phyloP scores from a whole-genome alignment of 2,888 invertebrate species.

The Tetranychus truncatus region DNA sequence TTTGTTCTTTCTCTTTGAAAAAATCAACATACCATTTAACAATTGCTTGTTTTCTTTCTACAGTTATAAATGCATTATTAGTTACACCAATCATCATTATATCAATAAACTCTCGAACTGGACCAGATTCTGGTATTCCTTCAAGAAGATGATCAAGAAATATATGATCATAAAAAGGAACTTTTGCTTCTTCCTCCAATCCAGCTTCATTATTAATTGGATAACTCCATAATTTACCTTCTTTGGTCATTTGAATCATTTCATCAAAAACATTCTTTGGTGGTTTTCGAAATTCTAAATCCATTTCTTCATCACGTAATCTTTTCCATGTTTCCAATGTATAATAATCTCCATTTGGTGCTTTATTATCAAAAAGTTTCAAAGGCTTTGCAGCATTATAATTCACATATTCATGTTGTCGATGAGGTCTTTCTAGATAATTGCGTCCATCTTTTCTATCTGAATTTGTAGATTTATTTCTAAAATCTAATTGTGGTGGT shows the following conservation, averaged over 20 bases:
- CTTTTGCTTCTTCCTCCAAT: conserved; percentile 39
- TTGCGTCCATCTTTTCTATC: too few relatives aligned
- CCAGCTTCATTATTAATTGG: conserved; percentile 95
- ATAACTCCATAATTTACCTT: conserved; percentile 87
- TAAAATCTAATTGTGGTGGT: too few relatives aligned
- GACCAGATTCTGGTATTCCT: conserved; percentile 78
- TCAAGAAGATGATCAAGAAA: conserved; percentile 71
- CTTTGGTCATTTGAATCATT: conserved; percentile 77
- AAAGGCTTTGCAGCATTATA: too few relatives aligned
- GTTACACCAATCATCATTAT: conserved; percentile 78
- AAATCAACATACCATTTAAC: conserved; percentile 80
- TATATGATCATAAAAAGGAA: conserved; percentile 77
- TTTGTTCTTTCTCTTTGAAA: conserved; percentile 56
- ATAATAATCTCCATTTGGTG: too few relatives aligned
- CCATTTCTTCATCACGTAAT: conserved; percentile 47
- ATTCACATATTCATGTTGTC: too few relatives aligned
- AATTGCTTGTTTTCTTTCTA: conserved; percentile 66
- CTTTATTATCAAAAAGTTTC: too few relatives aligned
- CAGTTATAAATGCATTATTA: conserved; percentile 77
- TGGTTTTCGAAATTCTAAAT: conserved; percentile 47
- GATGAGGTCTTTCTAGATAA: too few relatives aligned
- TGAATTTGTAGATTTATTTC: too few relatives aligned
- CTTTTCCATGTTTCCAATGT: conserved; percentile 47
- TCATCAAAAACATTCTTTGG: conserved; percentile 79
- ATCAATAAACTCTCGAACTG: conserved; percentile 91